phyloP scores from a whole-genome alignment of 1,140 invertebrate genomes.

The Bombyx mori region DNA sequence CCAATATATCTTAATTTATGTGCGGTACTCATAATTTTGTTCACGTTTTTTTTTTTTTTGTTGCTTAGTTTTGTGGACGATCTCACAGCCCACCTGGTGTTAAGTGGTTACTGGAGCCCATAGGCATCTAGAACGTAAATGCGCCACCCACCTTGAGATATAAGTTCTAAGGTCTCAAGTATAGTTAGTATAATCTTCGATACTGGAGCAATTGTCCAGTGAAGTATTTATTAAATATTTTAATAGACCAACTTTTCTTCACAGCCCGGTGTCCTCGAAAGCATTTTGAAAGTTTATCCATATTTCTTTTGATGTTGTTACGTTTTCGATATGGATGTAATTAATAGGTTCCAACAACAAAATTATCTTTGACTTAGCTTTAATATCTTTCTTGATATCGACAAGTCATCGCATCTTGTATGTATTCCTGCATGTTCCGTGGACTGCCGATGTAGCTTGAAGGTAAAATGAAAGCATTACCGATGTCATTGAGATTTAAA shows the following conservation, averaged over 20 bases:
- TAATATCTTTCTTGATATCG: neutral
- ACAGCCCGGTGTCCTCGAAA: neutral
- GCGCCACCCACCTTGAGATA: no score
- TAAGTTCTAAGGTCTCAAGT: no score
- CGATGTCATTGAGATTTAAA: constrained; percentile 15
- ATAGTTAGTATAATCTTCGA: no score
- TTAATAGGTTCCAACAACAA: neutral
- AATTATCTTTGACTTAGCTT: constrained; percentile 1
- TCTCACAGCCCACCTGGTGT: no score
- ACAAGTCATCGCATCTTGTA: neutral
- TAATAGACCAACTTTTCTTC: neutral
- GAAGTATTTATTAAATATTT: neutral
- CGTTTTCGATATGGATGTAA: neutral
- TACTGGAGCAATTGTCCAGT: no score
- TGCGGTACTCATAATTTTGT: no score
- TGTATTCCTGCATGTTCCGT: constrained; percentile 55
- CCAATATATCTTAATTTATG: no score
- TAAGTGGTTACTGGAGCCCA: no score
- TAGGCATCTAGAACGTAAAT: no score
- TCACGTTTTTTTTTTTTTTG: no score
- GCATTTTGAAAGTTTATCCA: neutral
- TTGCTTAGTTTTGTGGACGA: no score
- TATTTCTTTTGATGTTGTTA: neutral
- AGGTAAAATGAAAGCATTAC: constrained; percentile 37
- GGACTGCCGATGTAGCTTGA: constrained; percentile 42